Base-by-base conservation (phyloP, 1,140 invertebrate species). In the Latrodectus geometricus region DNA sequence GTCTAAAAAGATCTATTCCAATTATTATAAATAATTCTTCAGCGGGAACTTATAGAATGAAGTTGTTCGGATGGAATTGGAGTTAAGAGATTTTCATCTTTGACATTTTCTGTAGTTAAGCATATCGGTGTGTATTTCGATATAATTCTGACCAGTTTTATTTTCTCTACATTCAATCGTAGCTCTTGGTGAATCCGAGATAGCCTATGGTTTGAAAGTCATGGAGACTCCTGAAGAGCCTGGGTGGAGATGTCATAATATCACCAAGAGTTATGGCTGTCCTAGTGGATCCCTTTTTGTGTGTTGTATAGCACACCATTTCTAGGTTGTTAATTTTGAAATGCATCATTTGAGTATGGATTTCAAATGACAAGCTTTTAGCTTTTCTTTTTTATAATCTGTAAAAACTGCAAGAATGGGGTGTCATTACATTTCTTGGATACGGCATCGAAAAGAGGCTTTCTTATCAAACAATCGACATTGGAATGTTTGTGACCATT, bases 401-500 rank as follows among this genome's bases (percentile, higher is more conserved):
- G 54, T 15, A 65, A 77, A 61, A 65, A 17, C 0, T 72, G 50
- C n/a, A 35, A 81, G 3, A 17, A 81, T 21, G 50, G 66, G 21
- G 35, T 81, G 15, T 69, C 77, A 21, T 80, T 49, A 70, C 3
- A 21, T 21, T 35, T 17, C 23, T 12, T 3, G 12, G 4, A 11
- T 35, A 5, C 35, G 14, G 0, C 35, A 12, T 14, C 54, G 21
- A 68, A 8, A 20, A 17, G 17, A 11, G 68, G 14, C 9, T 68
- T 80, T 69, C 61, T 76, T 0, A 68, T 81, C 9, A 88, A 12
- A 14, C 21, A 65, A 74, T 88, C 86, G 1, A 35, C 81, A 21
- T 88, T 78, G 14, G n/a, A 48, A 73, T 87, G 75, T 69, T 78
- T 79, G n/a, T 77, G 20, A 3, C 88, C 86, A 20, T 52, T 66